A percentile compares a stretch with the other conserved stretches of the same genome.
Evolutionary conservation across 2,888 invertebrate genomes (phyloP).

Genomic region (Melitaea athalia): DNA sequence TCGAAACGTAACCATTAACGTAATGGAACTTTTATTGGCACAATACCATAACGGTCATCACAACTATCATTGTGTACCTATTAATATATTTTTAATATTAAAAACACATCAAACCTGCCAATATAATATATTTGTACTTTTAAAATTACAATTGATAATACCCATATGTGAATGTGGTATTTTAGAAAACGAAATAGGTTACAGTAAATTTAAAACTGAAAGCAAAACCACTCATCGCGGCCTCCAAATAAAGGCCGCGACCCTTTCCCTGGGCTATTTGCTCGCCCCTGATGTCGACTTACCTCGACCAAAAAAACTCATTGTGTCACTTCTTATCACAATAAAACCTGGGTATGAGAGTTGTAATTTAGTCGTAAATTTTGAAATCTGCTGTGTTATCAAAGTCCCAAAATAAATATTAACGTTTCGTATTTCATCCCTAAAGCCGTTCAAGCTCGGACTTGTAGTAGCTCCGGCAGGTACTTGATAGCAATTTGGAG

Average conservation of each 20-base stretch:
- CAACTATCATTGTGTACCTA: no score
- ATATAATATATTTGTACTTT: neutral
- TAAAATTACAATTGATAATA: neutral
- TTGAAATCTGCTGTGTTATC: slow-evolving; percentile 59
- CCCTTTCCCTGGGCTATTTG: slow-evolving; percentile 73
- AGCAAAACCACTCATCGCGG: slow-evolving; percentile 47
- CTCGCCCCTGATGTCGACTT: slow-evolving; percentile 66
- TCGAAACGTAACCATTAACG: no score
- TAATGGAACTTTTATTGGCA: no score
- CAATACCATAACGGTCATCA: no score
- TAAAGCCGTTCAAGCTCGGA: slow-evolving; percentile 10
- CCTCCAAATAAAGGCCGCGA: slow-evolving; percentile 71
- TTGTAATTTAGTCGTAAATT: slow-evolving; percentile 66
- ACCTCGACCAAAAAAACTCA: slow-evolving; percentile 73
- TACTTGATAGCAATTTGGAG: slow-evolving; percentile 29
- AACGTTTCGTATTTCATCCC: slow-evolving; percentile 27
- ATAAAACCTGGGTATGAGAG: slow-evolving; percentile 61
- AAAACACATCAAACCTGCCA: neutral
- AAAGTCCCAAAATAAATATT: slow-evolving; percentile 43
- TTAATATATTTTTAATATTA: no score
- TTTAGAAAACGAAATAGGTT: slow-evolving; percentile 35
- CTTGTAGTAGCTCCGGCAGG: neutral
- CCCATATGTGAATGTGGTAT: slow-evolving; percentile 12
- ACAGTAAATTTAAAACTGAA: slow-evolving; percentile 40
- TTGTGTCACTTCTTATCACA: slow-evolving; percentile 72